Evolutionary conservation across 2,888 invertebrate genomes (phyloP).

Genomic region (Sthenelais limicola): DNA sequence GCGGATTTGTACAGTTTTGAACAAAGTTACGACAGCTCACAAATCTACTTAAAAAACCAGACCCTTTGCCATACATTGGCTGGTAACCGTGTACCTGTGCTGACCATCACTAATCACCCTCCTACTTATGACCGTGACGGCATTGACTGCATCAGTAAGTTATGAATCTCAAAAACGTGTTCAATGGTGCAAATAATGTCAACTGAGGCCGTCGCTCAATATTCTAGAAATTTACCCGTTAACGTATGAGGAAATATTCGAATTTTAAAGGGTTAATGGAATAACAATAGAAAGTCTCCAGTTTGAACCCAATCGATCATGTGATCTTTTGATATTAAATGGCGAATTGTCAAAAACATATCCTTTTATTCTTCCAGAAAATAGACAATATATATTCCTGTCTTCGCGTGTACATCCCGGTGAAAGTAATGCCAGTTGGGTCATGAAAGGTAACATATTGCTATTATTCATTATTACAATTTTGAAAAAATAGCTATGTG

Average conservation of each 20-base stretch:
- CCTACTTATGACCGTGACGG: slow-evolving; percentile 53
- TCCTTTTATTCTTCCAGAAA: slow-evolving; percentile 47
- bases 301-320: no score
- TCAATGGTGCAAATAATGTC: not conserved
- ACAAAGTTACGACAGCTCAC: slow-evolving; percentile 72
- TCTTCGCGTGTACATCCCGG: slow-evolving; percentile 89
- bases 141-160: slow-evolving; percentile 51
- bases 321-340: no score
- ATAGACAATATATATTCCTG: slow-evolving; percentile 77
- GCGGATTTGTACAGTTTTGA: slow-evolving; percentile 79
- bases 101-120: slow-evolving; percentile 80
- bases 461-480: not conserved
- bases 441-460: slow-evolving; percentile 80
- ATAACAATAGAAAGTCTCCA: not conserved
- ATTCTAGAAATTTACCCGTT: not conserved
- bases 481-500: not conserved
- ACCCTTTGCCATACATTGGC: slow-evolving; percentile 81
- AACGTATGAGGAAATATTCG: not conserved
- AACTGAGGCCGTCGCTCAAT: not conserved
- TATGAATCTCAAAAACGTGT: not conserved
- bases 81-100: slow-evolving; percentile 82
- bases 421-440: slow-evolving; percentile 90
- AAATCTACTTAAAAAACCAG: slow-evolving; percentile 79
- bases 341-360: not conserved
- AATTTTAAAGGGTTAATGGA: not conserved